Evolutionary conservation across 2,888 invertebrate species (phyloP).

Genomic region (Ischnus inquisitorius): DNA sequence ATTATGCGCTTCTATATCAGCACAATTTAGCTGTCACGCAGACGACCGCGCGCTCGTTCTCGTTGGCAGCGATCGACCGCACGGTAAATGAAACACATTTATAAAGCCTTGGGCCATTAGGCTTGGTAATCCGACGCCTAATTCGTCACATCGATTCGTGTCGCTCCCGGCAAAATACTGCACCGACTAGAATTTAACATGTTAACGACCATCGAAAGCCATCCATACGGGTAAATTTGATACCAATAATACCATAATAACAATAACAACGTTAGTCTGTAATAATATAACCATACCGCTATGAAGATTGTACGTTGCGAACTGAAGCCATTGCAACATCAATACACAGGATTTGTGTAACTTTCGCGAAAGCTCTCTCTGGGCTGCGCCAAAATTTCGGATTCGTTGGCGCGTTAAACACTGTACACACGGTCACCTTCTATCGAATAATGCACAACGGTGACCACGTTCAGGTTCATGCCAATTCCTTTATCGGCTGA

Average conservation of each 20-base stretch:
- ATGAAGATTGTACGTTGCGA: not conserved
- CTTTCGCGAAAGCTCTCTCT: not conserved
- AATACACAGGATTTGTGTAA: conserved; percentile 11
- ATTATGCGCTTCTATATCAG: conserved; percentile 6
- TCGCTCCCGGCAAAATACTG: not conserved
- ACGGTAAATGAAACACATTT: conserved; percentile 61
- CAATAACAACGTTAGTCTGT: not conserved
- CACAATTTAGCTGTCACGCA: conserved; percentile 17
- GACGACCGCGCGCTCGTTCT: conserved; percentile 40
- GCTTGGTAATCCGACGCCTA: conserved; percentile 43
- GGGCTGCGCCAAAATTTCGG: not conserved
- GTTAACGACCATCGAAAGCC: not conserved
- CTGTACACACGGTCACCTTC: conserved; percentile 16
- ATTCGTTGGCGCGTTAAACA: not conserved
- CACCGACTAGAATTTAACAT: not conserved
- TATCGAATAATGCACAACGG: conserved; percentile 13
- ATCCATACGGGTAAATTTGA: not conserved
- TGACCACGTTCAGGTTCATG: not conserved
- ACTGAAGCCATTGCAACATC: not conserved
- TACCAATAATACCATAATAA: not conserved
- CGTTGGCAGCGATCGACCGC: conserved; percentile 62
- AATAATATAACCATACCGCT: not conserved
- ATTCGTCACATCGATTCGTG: conserved; percentile 63
- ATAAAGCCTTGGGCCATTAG: conserved; percentile 50
- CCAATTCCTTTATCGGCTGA: not conserved